Evolutionary conservation across 1,140 invertebrate genomes (phyloP).

Genomic region (Geopemphigus sp.): DNA sequence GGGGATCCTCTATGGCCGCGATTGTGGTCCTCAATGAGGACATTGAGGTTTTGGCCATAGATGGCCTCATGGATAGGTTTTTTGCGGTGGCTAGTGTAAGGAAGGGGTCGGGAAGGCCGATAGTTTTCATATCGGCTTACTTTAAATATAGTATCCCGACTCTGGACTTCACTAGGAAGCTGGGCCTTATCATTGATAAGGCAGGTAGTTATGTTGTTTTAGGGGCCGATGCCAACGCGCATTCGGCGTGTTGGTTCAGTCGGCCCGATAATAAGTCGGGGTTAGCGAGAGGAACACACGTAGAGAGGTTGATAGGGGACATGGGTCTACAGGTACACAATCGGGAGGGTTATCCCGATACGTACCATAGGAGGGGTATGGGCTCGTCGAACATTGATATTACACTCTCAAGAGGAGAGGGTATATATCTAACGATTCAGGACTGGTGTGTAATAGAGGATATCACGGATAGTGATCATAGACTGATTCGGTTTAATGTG

Average conservation of each 20-base stretch:
- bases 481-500: neutral
- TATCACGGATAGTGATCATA: neutral
- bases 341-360: neutral
- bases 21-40: no score
- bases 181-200: no score
- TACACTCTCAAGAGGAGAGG: neutral
- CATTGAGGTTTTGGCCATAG: no score
- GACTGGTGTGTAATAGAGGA: neutral
- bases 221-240: neutral
- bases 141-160: no score
- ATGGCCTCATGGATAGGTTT: no score
- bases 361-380: neutral
- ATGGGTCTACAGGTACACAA: neutral
- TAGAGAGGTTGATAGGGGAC: neutral
- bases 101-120: no score
- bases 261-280: neutral
- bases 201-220: no score
- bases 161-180: no score
- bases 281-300: neutral
- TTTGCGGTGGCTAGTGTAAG: no score
- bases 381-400: neutral
- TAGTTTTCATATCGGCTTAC: no score
- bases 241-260: neutral
- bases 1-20: no score
- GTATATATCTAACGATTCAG: neutral